These are phyloP conservation scores for Tichodroma muraria DNA, from an alignment of 2,113 vertebrate species.

Conservation along the genomic window DNA sequence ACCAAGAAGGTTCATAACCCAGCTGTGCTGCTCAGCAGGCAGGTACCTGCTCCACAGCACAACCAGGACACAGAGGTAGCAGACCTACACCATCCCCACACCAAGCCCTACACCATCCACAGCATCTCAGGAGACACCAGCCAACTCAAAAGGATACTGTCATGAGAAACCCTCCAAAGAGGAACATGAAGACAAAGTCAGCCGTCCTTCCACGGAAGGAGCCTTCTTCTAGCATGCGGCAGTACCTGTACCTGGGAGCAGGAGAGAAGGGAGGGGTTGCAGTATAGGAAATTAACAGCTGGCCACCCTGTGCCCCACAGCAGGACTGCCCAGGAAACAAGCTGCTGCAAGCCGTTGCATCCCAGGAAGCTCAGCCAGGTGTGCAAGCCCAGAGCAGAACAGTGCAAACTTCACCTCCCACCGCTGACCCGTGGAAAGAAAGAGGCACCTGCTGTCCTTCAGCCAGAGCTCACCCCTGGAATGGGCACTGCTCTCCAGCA, in stretches of 20 bases:
- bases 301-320: background rate
- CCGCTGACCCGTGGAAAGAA: background rate
- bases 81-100: background rate
- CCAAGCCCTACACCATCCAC: background rate
- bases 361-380: background rate
- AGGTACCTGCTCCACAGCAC: background rate
- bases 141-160: conserved; percentile 79
- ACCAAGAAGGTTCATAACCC: background rate
- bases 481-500: background rate
- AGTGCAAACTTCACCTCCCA: background rate
- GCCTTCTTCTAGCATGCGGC: conserved; percentile 86
- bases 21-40: background rate
- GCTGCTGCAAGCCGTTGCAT: background rate
- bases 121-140: background rate
- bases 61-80: rapidly evolving
- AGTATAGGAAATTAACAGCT: conserved; percentile 71
- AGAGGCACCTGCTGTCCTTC: background rate
- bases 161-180: conserved; percentile 84
- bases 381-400: background rate
- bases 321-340: rapidly evolving
- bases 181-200: conserved; percentile 88
- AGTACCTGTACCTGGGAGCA: conserved; percentile 80
- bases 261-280: conserved; percentile 24
- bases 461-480: background rate
- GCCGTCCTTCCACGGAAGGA: conserved; percentile 84